A percentile compares a stretch with the other conserved stretches of the same genome.
Conservation (phyloP, 2,888 invertebrate genomes). For the Rugalucina vietnamica region DNA sequence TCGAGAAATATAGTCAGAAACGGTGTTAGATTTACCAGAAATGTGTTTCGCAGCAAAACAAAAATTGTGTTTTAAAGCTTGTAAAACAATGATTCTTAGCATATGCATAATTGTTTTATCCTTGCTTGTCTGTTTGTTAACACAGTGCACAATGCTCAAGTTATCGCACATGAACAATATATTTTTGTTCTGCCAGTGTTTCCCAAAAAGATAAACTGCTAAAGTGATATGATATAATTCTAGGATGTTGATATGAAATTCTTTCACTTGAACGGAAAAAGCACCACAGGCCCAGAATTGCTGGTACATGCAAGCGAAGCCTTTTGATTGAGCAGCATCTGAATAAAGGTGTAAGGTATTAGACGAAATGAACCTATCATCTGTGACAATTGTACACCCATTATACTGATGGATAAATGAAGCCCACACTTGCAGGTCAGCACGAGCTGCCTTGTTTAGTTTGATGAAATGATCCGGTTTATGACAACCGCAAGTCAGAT, state of each 20-base stretch:
- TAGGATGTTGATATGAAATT: constrained; percentile 36
- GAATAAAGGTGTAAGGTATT: constrained; percentile 7
- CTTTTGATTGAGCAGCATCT: constrained; percentile 40
- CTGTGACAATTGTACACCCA: constrained; percentile 38
- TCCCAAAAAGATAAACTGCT: constrained; percentile 32
- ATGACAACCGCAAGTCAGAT: constrained; percentile 21
- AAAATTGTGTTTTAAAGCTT: constrained; percentile 33
- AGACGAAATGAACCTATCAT: constrained; percentile 34
- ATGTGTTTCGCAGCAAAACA: constrained; percentile 28
- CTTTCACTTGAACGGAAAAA: constrained; percentile 13
- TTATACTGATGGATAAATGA: constrained; percentile 28
- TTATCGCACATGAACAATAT: constrained; percentile 43
- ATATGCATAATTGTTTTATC: constrained; percentile 42
- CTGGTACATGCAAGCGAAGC: constrained; percentile 25
- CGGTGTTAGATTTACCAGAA: constrained; percentile 13
- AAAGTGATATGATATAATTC: constrained; percentile 42
- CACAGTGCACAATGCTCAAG: constrained; percentile 30
- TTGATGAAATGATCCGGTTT: constrained; percentile 25
- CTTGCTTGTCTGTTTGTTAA: constrained; percentile 42
- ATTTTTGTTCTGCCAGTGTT: constrained; percentile 28
- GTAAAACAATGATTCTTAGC: constrained; percentile 32
- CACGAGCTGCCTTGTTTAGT: constrained; percentile 16
- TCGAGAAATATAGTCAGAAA: constrained; percentile 39
- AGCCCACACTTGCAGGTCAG: constrained; percentile 34
- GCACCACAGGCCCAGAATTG: constrained; percentile 30